Conservation (phyloP, 2,113 vertebrate species). For the Dolichallabes microphthalmus region DNA sequence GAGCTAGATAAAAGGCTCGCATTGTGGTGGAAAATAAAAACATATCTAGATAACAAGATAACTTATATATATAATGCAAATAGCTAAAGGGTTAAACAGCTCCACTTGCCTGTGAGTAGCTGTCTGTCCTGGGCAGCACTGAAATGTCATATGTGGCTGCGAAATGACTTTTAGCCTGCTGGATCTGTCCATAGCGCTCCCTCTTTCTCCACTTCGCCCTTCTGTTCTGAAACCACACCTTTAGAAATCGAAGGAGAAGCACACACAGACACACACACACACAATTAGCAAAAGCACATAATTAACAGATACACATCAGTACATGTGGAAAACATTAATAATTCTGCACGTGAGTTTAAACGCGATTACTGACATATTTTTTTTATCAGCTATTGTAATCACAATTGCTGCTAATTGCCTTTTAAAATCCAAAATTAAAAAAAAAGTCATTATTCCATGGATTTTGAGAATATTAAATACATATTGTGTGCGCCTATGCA, state of each 20-base stretch:
- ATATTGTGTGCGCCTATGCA: not conserved
- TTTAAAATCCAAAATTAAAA: not conserved
- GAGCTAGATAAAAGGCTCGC: not conserved
- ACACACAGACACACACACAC: not conserved
- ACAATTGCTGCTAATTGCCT: not conserved
- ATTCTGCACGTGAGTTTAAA: not conserved
- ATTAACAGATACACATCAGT: not conserved
- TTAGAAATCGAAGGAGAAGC: not conserved
- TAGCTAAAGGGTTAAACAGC: not conserved
- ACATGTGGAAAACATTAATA: not conserved
- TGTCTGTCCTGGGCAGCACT: conserved; percentile 89
- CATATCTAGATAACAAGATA: too few species aligned
- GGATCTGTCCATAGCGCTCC: conserved; percentile 95
- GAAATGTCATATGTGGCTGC: conserved; percentile 94
- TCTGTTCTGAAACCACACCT: conserved; percentile 99
- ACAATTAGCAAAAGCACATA: not conserved
- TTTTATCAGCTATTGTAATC: not conserved
- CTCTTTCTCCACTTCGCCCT: conserved; percentile 98
- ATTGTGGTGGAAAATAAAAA: not conserved
- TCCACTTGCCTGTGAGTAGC: conserved; percentile 86
- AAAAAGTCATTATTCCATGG: not conserved
- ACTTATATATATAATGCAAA: not conserved
- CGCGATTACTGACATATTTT: not conserved
- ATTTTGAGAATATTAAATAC: not conserved
- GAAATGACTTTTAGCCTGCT: conserved; percentile 95